Evolutionary conservation across 2,888 invertebrate species (phyloP).

Genomic region (Mystacides longicornis): DNA sequence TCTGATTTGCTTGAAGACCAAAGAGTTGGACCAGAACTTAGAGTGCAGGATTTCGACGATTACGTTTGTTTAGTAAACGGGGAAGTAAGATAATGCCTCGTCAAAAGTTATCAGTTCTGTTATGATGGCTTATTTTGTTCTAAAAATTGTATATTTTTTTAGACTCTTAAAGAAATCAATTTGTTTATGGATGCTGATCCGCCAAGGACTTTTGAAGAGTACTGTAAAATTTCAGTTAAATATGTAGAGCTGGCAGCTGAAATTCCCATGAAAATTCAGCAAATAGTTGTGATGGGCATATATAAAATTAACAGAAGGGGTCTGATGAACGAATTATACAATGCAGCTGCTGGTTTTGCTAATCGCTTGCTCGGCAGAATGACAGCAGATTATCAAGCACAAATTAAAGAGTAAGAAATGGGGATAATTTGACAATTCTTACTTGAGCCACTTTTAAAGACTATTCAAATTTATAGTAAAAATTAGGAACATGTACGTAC

Average conservation of each 20-base stretch:
- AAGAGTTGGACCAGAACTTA: conserved; percentile 63
- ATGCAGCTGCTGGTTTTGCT: conserved; percentile 60
- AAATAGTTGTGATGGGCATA: conserved; percentile 70
- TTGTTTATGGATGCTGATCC: conserved; percentile 60
- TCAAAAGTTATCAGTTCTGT: conserved; percentile 1
- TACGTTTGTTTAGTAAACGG: conserved; percentile 71
- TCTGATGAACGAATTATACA: conserved; percentile 63
- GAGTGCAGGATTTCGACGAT: conserved; percentile 72
- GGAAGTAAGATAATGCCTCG: conserved; percentile 35
- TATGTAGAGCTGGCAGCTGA: conserved; percentile 56
- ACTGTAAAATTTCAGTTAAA: conserved; percentile 50
- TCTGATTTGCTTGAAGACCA: conserved; percentile 60
- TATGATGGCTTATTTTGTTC: neutral
- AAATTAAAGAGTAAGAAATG: conserved; percentile 61
- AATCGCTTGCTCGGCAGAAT: conserved; percentile 65
- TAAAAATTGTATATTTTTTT: conserved; percentile 22
- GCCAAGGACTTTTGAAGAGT: conserved; percentile 56
- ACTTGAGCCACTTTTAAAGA: too few species aligned
- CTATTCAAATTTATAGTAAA: too few species aligned
- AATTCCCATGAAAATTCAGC: conserved; percentile 53
- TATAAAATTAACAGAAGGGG: conserved; percentile 79
- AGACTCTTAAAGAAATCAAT: conserved; percentile 57
- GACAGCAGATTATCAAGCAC: conserved; percentile 71
- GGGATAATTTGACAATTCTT: too few species aligned
- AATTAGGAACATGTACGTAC: too few species aligned